These are phyloP conservation scores for Macropodus opercularis DNA, from an alignment of 2,797 vertebrate species.

Conservation along the genomic window DNA sequence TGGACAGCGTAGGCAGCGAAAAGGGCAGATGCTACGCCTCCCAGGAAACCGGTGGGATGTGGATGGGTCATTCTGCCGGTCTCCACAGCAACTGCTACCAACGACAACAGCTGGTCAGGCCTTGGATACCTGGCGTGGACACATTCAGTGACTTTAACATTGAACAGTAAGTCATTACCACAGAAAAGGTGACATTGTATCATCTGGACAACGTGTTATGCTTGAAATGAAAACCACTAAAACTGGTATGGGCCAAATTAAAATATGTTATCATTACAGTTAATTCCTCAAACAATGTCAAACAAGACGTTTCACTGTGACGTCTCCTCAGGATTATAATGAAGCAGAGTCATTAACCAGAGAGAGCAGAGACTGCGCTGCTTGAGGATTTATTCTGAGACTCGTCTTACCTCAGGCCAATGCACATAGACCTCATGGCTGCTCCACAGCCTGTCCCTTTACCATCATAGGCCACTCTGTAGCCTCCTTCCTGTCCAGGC, in stretches of 20 bases:
- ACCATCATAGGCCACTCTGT: slow-evolving; percentile 83
- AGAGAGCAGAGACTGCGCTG: too few relatives aligned
- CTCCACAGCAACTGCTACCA: slow-evolving; percentile 85
- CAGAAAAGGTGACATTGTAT: slow-evolving; percentile 6
- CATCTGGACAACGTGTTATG: too few relatives aligned
- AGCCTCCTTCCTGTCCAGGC: slow-evolving; percentile 81
- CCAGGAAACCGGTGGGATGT: slow-evolving; percentile 87
- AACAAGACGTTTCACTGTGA: too few relatives aligned
- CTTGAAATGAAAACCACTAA: too few relatives aligned
- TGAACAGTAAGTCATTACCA: slow-evolving; percentile 21
- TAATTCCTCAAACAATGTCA: too few relatives aligned
- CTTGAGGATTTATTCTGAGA: not conserved
- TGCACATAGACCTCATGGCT: slow-evolving; percentile 90
- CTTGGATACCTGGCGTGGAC: slow-evolving; percentile 77
- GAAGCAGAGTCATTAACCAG: too few relatives aligned
- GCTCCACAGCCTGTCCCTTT: slow-evolving; percentile 85
- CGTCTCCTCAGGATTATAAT: too few relatives aligned
- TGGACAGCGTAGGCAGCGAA: slow-evolving; percentile 83
- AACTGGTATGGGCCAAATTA: too few relatives aligned
- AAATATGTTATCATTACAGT: too few relatives aligned
- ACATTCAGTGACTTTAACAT: slow-evolving; percentile 27
- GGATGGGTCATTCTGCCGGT: slow-evolving; percentile 88
- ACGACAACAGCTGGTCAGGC: slow-evolving; percentile 79
- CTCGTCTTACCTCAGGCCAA: slow-evolving; percentile 81
- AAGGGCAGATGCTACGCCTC: slow-evolving; percentile 82